These are phyloP conservation scores for Epinotia ramella DNA, from an alignment of 2,888 invertebrate species.

Conservation along the genomic window DNA sequence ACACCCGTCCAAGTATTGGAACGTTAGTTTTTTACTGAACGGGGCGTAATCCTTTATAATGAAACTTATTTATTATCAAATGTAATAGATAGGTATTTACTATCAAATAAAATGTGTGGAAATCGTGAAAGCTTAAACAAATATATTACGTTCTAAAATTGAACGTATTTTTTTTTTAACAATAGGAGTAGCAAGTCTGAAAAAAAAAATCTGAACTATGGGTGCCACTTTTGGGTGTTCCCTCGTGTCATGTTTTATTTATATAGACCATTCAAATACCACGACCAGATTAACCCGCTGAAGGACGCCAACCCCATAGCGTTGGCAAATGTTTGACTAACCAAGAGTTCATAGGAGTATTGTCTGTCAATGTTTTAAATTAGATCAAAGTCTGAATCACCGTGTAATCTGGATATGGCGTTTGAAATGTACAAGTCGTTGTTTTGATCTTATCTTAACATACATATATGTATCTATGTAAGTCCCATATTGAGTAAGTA, in stretches of 20 bases:
- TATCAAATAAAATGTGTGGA: no score
- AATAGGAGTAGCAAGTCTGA: not conserved
- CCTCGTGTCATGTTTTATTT: not conserved
- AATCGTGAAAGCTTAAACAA: no score
- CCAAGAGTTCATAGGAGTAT: no score
- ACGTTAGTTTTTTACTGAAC: not conserved
- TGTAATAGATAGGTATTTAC: no score
- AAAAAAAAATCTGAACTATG: not conserved
- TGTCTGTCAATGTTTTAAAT: no score
- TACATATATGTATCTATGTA: not conserved
- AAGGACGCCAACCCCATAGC: no score
- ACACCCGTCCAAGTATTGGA: not conserved
- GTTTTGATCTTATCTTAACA: not conserved
- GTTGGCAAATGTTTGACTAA: no score
- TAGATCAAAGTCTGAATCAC: not conserved
- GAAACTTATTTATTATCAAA: no score
- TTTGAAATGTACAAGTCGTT: not conserved
- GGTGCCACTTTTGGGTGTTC: not conserved
- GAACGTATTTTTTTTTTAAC: not conserved
- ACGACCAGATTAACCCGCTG: not conserved
- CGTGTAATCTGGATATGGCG: not conserved
- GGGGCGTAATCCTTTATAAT: no score
- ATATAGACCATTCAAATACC: not conserved
- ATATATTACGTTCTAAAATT: no score
- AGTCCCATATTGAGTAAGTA: not conserved